Conservation (phyloP, 2,113 vertebrate genomes). For the Trachemys scripta region DNA sequence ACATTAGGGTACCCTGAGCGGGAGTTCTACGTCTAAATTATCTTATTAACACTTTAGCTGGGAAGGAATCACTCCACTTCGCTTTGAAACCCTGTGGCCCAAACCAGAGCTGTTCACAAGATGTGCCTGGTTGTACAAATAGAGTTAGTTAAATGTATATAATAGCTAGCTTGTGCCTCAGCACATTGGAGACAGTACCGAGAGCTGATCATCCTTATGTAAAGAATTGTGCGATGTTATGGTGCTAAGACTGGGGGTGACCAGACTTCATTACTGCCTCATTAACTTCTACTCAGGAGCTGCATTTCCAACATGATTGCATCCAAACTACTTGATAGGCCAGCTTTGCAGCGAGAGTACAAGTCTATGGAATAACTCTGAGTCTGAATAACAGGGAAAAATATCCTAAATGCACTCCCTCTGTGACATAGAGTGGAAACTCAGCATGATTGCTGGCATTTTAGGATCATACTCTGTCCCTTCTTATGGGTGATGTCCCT, state of each 20-base stretch:
- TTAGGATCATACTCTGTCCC: neutral
- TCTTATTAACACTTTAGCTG: neutral
- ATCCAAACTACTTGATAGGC: neutral
- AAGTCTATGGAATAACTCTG: neutral
- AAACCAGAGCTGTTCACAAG: neutral
- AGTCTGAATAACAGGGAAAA: neutral
- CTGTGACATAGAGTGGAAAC: neutral
- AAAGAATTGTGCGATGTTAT: neutral
- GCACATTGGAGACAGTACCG: neutral
- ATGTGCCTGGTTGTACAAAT: neutral
- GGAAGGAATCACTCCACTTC: neutral
- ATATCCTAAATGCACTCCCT: neutral
- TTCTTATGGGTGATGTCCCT: neutral
- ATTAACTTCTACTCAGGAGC: neutral
- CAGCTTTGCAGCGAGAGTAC: neutral
- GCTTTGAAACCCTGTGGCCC: neutral
- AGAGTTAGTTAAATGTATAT: neutral
- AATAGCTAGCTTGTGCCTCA: neutral
- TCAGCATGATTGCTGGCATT: neutral
- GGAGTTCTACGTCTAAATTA: neutral
- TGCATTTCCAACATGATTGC: neutral
- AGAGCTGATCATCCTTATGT: neutral
- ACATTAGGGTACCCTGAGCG: neutral
- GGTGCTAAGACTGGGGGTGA: neutral
- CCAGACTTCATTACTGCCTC: neutral